Evolutionary conservation across 2,888 invertebrate genomes (phyloP), one percentile per base, ranked within the genome.

Genomic region (Lasioglossum calceatum): DNA sequence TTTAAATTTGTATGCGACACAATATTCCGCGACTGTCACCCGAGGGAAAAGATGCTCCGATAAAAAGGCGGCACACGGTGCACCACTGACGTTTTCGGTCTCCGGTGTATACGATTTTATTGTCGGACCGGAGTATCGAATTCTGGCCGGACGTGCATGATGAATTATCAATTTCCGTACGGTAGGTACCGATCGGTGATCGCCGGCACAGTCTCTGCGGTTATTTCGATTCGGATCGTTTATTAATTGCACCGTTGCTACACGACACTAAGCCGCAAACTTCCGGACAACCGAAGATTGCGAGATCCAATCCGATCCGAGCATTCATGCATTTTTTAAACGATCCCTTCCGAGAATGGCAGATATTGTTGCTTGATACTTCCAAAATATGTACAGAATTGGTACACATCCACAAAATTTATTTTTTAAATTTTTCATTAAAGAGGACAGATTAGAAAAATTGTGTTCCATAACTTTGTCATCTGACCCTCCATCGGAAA

Each of bases 111-210:
- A 81, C 88, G 71, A 77, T 87, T 89, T 87, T 89, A 87, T 90
- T 77, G 81, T 74, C 76, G 74, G 61, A 70, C 71, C 39, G 64
- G 36, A 70, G 72, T 70, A 81, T 82, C 82, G 73, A 71, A 67
- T 82, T 78, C 72, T 70, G 47, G 39, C 81, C 84, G 87, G 87
- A 92, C 90, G 88, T 75, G 88, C 87, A 88, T 90, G 90, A 92
- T 91, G 92, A 93, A 93, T 93, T 93, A 93, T 91, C 93, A 91
- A 93, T 92, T 91, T 87, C 87, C 70, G 39, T 39, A 89, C 58
- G 82, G 90, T 83, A 88, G 82, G 82, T 89, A 90, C 91, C 90
- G 91, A 92, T 92, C 92, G 90, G 90, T 87, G 87, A 89, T 91
- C 87, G 87, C 76, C 76, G 82, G 84, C 64, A 77, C 71, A 85